phyloP scores from a whole-genome alignment of 2,797 vertebrate species.

The Cirrhinus mrigala region DNA sequence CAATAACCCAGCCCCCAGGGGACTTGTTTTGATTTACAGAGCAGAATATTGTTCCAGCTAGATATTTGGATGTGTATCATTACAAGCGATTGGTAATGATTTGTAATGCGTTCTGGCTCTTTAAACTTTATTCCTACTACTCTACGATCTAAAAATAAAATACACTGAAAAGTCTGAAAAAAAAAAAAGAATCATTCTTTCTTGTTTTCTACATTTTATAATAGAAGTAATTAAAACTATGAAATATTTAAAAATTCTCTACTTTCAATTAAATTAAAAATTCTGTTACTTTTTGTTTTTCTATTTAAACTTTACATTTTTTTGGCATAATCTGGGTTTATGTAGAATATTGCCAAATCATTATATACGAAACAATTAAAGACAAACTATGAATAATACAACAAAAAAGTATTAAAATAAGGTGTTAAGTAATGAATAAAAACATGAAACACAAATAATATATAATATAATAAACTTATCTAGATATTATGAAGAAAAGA shows the following conservation, averaged over 20 bases:
- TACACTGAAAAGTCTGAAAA: neutral
- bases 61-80: conserved; percentile 54
- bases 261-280: neutral
- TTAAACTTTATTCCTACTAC: conserved; percentile 41
- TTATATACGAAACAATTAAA: neutral
- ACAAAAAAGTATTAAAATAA: neutral
- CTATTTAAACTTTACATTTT: neutral
- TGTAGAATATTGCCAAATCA: neutral
- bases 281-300: neutral
- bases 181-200: neutral
- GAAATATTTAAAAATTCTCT: neutral
- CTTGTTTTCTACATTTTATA: neutral
- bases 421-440: neutral
- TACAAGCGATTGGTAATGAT: conserved; percentile 46
- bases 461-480: neutral
- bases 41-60: conserved; percentile 51
- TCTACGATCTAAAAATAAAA: conserved; percentile 13
- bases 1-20: conserved; percentile 27
- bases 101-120: conserved; percentile 52
- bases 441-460: neutral
- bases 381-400: neutral
- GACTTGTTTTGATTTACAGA: conserved; percentile 60
- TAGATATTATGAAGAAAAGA: neutral
- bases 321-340: neutral
- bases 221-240: neutral